A percentile compares a stretch with the other conserved stretches of the same genome.
Evolutionary conservation across 2,888 invertebrate species (phyloP).

Genomic region (Sesia bembeciformis): DNA sequence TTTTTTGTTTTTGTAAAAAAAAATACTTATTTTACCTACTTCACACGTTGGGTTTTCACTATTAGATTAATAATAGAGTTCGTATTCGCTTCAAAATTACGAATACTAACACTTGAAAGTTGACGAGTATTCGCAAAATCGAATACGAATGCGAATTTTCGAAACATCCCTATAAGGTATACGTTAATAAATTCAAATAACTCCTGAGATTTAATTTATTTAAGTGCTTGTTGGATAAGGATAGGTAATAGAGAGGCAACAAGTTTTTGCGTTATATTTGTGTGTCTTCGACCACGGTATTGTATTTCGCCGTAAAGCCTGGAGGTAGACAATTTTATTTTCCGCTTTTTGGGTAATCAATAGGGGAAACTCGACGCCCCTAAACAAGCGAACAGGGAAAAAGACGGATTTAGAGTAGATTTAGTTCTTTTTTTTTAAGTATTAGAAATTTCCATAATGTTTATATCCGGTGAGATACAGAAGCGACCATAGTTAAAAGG

Average conservation of each 20-base stretch:
- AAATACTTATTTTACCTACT: too few relatives aligned
- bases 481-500: too few relatives aligned
- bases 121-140: too few relatives aligned
- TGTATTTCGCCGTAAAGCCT: slow-evolving; percentile 37
- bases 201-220: slow-evolving; percentile 41
- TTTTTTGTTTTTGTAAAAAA: too few relatives aligned
- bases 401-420: slow-evolving; percentile 26
- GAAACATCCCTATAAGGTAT: not conserved
- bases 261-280: slow-evolving; percentile 28
- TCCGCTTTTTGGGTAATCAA: slow-evolving; percentile 74
- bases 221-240: slow-evolving; percentile 32
- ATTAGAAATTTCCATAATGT: too few relatives aligned
- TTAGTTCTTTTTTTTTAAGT: slow-evolving; percentile 2
- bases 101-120: too few relatives aligned
- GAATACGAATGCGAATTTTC: too few relatives aligned
- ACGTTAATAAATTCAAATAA: not conserved
- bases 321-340: slow-evolving; percentile 65
- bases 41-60: too few relatives aligned
- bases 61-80: too few relatives aligned
- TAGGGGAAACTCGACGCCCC: slow-evolving; percentile 65
- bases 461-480: too few relatives aligned
- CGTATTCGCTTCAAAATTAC: too few relatives aligned
- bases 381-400: slow-evolving; percentile 36
- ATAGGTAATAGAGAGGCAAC: not conserved
- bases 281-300: slow-evolving; percentile 31